phyloP scores from a whole-genome alignment of 2,797 vertebrate genomes.

The Syngnathus rostellatus region DNA sequence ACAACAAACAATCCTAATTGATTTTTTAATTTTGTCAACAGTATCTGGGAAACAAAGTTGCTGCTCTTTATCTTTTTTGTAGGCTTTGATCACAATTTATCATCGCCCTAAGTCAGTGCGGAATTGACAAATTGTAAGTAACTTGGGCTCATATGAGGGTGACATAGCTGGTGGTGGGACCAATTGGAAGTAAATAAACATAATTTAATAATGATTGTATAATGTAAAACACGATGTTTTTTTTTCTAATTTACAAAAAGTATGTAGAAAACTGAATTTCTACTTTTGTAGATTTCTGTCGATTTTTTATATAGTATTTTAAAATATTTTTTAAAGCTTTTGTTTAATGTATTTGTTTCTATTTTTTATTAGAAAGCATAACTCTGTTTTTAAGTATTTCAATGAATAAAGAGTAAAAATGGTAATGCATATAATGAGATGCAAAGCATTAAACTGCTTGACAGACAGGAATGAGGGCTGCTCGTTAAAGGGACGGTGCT shows the following conservation, averaged over 20 bases:
- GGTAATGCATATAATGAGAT: slow-evolving; percentile 2
- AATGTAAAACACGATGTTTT: neutral
- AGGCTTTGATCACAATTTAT: neutral
- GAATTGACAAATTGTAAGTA: slow-evolving; percentile 1
- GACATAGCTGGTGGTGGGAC: neutral
- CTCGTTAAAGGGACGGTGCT: slow-evolving; percentile 20
- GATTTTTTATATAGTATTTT: neutral
- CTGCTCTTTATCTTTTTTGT: neutral
- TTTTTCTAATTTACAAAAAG: neutral
- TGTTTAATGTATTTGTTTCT: neutral
- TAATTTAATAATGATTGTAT: neutral
- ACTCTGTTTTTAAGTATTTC: neutral
- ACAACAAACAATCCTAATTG: slow-evolving; percentile 1
- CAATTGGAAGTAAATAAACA: neutral
- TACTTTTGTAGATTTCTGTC: neutral
- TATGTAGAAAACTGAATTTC: neutral
- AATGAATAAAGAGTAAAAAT: neutral
- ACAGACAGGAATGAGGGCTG: slow-evolving; percentile 7
- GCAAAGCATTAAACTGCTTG: slow-evolving; percentile 4
- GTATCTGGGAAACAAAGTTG: neutral
- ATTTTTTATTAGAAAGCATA: neutral
- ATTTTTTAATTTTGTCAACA: neutral
- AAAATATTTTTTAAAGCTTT: neutral
- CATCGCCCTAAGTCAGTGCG: neutral
- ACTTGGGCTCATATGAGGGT: neutral